phyloP scores from a whole-genome alignment of 2,113 vertebrate species.

The Australoheros scitulus region DNA sequence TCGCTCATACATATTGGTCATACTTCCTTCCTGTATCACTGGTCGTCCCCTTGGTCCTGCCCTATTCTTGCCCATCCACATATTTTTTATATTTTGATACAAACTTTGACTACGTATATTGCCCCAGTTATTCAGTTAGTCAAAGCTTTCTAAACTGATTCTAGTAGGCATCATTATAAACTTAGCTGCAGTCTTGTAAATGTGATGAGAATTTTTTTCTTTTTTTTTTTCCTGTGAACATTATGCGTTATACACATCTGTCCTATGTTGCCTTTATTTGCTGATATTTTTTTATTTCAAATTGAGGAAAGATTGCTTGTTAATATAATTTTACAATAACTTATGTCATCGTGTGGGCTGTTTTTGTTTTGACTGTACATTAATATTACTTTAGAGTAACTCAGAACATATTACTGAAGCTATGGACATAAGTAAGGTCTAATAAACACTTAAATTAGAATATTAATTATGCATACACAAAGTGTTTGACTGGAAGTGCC shows the following conservation, averaged over 20 bases:
- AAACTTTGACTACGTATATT: conserved; percentile 77
- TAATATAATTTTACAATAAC: conserved; percentile 93
- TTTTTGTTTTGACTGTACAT: conserved; percentile 18
- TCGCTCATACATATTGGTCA: conserved; percentile 83
- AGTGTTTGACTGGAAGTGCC: background rate
- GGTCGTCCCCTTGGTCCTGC: conserved; percentile 31
- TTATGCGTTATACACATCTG: conserved; percentile 76
- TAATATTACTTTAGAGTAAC: background rate
- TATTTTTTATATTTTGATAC: conserved; percentile 77
- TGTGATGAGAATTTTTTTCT: conserved; percentile 78
- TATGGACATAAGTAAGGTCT: background rate
- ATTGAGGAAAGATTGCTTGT: conserved; percentile 84
- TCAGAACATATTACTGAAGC: background rate
- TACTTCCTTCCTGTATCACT: conserved; percentile 37
- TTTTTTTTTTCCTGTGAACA: conserved; percentile 69
- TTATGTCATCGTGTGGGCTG: conserved; percentile 81
- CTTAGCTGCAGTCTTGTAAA: conserved; percentile 82
- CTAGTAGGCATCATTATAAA: conserved; percentile 79
- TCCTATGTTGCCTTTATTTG: conserved; percentile 84
- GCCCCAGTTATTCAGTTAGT: conserved; percentile 78
- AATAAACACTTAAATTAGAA: background rate
- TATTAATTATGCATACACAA: background rate
- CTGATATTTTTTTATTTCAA: conserved; percentile 83
- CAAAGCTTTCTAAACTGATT: conserved; percentile 78
- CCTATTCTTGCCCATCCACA: conserved; percentile 4